Conservation (phyloP, 2,797 vertebrate genomes). For the Ctenopoma multispine region DNA sequence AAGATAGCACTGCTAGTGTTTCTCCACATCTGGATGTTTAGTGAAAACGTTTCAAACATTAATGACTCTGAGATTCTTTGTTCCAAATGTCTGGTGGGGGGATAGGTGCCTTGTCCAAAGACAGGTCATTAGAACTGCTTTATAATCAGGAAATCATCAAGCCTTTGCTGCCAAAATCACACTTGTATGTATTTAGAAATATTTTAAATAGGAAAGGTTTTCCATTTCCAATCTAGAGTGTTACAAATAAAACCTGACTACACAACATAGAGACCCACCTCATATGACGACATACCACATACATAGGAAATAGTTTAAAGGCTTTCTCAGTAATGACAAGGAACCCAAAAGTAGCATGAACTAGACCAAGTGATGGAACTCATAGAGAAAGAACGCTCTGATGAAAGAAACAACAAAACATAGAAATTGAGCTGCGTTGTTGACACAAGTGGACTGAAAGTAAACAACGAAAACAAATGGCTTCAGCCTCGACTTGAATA, state of each 20-base stretch:
- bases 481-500: slow-evolving; percentile 29
- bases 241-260: slow-evolving; percentile 1
- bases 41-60: slow-evolving; percentile 1
- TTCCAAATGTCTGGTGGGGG: neutral
- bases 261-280: neutral
- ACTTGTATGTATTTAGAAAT: neutral
- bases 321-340: slow-evolving; percentile 52
- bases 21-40: neutral
- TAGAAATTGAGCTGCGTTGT: slow-evolving; percentile 31
- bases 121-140: slow-evolving; percentile 8
- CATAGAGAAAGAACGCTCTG: slow-evolving; percentile 61
- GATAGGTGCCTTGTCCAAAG: slow-evolving; percentile 15
- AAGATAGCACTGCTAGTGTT: neutral
- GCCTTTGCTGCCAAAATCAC: neutral
- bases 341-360: slow-evolving; percentile 45
- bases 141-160: neutral
- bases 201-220: neutral
- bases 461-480: slow-evolving; percentile 55
- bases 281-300: slow-evolving; percentile 3
- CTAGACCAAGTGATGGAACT: slow-evolving; percentile 52
- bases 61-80: neutral
- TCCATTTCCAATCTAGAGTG: neutral
- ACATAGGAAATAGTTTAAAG: slow-evolving; percentile 43
- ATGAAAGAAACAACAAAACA: slow-evolving; percentile 49
- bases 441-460: slow-evolving; percentile 27